A percentile compares a stretch with the other conserved stretches of the same genome.
Evolutionary conservation across 1,140 invertebrate genomes (phyloP).

Genomic region (Lepidurus arcticus): DNA sequence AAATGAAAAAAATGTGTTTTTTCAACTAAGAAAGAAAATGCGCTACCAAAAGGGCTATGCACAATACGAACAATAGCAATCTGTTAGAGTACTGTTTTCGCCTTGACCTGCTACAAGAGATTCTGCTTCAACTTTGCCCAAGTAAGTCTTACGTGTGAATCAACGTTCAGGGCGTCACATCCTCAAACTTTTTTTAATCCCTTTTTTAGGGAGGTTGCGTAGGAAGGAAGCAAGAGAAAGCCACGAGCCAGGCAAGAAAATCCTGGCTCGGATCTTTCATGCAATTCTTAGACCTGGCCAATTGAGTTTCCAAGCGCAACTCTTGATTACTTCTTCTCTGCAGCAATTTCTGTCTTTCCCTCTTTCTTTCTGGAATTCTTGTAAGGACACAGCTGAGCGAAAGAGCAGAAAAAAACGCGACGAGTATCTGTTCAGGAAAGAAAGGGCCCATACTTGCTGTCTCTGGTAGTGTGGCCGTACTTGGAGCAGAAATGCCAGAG

Average conservation of each 20-base stretch:
- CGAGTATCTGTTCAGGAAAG: no score
- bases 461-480: no score
- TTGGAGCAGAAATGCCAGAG: no score
- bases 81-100: not conserved
- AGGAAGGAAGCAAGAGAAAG: not conserved
- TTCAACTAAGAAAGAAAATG: no score
- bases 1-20: no score
- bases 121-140: not conserved
- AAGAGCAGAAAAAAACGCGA: no score
- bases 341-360: not conserved
- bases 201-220: not conserved
- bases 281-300: not conserved
- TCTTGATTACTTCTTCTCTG: slow-evolving; percentile 11
- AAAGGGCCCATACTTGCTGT: no score
- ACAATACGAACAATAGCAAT: no score
- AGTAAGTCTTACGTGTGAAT: not conserved
- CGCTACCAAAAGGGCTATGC: no score
- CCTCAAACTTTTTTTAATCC: no score
- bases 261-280: not conserved
- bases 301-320: not conserved
- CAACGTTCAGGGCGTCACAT: not conserved
- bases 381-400: not conserved
- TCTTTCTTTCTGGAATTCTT: not conserved
- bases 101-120: not conserved
- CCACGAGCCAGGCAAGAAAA: not conserved